Evolutionary conservation across 2,113 vertebrate species (phyloP).

Genomic region (Piaya cayana): DNA sequence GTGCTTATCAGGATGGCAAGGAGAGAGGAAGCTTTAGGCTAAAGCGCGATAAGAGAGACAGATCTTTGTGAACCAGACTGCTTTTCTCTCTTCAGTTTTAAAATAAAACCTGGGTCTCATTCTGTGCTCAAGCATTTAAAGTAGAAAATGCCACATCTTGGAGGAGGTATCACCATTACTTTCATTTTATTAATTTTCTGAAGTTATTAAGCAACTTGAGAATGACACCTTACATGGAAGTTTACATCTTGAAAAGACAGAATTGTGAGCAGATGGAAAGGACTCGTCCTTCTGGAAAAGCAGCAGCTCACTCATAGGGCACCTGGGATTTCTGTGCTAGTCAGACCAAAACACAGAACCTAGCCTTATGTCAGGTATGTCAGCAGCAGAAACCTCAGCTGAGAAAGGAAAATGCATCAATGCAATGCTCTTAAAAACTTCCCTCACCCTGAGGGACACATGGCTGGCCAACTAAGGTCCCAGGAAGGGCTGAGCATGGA

Average conservation of each 20-base stretch:
- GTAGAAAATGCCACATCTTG: background rate
- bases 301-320: background rate
- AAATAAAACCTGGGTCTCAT: background rate
- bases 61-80: background rate
- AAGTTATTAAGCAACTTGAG: background rate
- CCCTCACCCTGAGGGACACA: background rate
- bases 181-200: accelerated
- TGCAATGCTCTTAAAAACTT: accelerated
- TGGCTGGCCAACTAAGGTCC: background rate
- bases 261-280: background rate
- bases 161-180: background rate
- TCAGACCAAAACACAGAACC: background rate
- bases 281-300: background rate
- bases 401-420: background rate
- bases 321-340: background rate
- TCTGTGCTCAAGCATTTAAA: background rate
- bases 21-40: background rate
- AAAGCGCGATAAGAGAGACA: background rate
- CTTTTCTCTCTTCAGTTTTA: background rate
- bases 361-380: background rate
- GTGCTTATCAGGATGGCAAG: background rate
- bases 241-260: background rate
- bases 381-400: background rate
- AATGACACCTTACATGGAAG: background rate
- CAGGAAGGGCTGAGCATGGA: background rate